Percentiles rank a stretch among this genome's conserved stretches.
Conservation (phyloP, 1,140 invertebrate species). For the Neodiprion virginianus region DNA sequence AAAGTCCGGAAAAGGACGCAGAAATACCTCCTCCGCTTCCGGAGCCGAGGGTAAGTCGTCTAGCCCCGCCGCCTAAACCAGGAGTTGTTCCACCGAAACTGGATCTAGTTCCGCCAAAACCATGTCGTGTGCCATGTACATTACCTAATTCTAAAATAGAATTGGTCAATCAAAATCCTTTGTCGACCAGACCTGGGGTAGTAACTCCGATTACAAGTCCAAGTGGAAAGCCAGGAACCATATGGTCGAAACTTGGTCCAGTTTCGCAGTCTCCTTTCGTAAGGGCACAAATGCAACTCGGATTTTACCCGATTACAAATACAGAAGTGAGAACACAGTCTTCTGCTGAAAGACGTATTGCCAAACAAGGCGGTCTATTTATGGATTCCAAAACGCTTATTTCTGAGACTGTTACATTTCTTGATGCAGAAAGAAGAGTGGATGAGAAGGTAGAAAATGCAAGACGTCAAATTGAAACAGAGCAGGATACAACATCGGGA, state of each 20-base stretch:
- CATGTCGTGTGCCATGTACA: slow-evolving; percentile 57
- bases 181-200: slow-evolving; percentile 47
- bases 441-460: slow-evolving; percentile 52
- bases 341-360: slow-evolving; percentile 55
- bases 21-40: slow-evolving; percentile 25
- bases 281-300: slow-evolving; percentile 55
- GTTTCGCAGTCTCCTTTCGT: slow-evolving; percentile 60
- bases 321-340: slow-evolving; percentile 48
- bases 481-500: slow-evolving; percentile 35
- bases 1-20: slow-evolving; percentile 34
- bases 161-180: slow-evolving; percentile 48
- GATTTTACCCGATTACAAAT: slow-evolving; percentile 33
- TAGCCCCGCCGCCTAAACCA: slow-evolving; percentile 54
- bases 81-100: slow-evolving; percentile 55
- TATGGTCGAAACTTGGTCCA: slow-evolving; percentile 57
- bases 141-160: slow-evolving; percentile 42
- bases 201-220: slow-evolving; percentile 47
- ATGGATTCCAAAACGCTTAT: slow-evolving; percentile 40
- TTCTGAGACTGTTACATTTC: slow-evolving; percentile 45
- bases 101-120: slow-evolving; percentile 57
- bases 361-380: slow-evolving; percentile 31
- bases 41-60: slow-evolving; percentile 46
- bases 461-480: slow-evolving; percentile 30
- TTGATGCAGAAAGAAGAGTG: slow-evolving; percentile 48
- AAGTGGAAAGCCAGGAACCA: slow-evolving; percentile 42